phyloP scores from a whole-genome alignment of 2,888 invertebrate genomes.

The Trypoxylon attenuatum region DNA sequence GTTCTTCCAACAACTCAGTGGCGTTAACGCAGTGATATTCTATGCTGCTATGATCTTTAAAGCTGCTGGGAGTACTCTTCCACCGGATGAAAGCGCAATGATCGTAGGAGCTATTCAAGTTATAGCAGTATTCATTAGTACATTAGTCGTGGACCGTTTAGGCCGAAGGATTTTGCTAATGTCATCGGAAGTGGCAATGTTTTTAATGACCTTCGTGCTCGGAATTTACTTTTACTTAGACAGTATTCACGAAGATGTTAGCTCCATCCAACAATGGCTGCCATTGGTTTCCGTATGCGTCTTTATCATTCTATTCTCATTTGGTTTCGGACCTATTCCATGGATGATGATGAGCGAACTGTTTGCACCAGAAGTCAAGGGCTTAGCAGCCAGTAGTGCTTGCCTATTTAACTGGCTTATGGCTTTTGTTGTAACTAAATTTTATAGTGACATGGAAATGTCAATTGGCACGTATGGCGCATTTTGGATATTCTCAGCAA shows the following conservation, averaged over 20 bases:
- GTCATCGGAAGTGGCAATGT: constrained; percentile 83
- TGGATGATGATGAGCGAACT: constrained; percentile 91
- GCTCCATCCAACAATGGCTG: constrained; percentile 81
- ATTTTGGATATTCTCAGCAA: constrained; percentile 84
- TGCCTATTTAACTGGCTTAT: constrained; percentile 89
- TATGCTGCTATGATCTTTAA: constrained; percentile 85
- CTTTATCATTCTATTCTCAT: constrained; percentile 87
- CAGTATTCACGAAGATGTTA: constrained; percentile 67
- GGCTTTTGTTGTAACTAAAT: constrained; percentile 87
- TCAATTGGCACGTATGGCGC: constrained; percentile 75
- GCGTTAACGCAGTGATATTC: constrained; percentile 89
- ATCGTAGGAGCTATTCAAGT: constrained; percentile 91
- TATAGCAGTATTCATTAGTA: constrained; percentile 83
- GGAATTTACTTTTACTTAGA: constrained; percentile 81
- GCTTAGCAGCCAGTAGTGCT: constrained; percentile 84
- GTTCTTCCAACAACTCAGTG: constrained; percentile 92
- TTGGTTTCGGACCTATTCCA: constrained; percentile 92
- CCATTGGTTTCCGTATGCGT: constrained; percentile 84
- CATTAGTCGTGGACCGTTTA: constrained; percentile 86
- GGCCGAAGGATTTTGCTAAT: constrained; percentile 87
- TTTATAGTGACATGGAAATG: constrained; percentile 77
- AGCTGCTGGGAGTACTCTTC: constrained; percentile 78
- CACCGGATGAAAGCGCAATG: constrained; percentile 81
- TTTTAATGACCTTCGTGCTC: constrained; percentile 81
- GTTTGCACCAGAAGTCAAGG: constrained; percentile 87